These are phyloP conservation scores for Python bivittatus DNA, from an alignment of 2,113 vertebrate genomes.

Conservation along the genomic window DNA sequence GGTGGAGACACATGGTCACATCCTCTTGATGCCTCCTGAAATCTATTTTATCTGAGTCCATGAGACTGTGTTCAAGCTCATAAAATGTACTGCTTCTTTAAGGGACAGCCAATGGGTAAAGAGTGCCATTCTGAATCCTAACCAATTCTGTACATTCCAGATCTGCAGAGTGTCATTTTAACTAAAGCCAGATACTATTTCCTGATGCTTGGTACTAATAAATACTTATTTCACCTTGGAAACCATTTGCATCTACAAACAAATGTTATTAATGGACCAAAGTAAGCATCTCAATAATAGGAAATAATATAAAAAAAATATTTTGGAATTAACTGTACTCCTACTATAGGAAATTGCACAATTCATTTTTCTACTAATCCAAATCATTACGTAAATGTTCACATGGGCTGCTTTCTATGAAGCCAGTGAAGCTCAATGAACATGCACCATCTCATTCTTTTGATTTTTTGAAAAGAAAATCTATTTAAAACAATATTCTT, in stretches of 20 bases:
- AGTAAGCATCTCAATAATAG: constrained; percentile 4
- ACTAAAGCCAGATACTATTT: not conserved
- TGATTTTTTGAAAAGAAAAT: not conserved
- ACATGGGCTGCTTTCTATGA: not conserved
- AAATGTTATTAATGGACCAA: not conserved
- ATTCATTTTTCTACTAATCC: not conserved
- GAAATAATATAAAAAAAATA: not conserved
- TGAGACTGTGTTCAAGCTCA: no score
- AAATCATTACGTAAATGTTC: not conserved
- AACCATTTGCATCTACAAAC: not conserved
- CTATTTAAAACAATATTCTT: not conserved
- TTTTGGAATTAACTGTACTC: not conserved
- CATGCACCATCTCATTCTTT: not conserved
- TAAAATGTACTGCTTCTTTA: no score
- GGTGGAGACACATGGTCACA: no score
- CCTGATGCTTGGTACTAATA: not conserved
- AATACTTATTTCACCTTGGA: not conserved
- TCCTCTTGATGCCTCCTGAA: no score
- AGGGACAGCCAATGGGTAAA: no score
- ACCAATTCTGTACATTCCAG: no score
- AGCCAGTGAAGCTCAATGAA: not conserved
- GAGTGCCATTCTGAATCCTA: no score
- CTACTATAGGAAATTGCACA: not conserved
- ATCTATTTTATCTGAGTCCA: no score
- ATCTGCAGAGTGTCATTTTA: not conserved